Base-by-base conservation (phyloP, 2,888 invertebrate species). In the Eulithis prunata region DNA sequence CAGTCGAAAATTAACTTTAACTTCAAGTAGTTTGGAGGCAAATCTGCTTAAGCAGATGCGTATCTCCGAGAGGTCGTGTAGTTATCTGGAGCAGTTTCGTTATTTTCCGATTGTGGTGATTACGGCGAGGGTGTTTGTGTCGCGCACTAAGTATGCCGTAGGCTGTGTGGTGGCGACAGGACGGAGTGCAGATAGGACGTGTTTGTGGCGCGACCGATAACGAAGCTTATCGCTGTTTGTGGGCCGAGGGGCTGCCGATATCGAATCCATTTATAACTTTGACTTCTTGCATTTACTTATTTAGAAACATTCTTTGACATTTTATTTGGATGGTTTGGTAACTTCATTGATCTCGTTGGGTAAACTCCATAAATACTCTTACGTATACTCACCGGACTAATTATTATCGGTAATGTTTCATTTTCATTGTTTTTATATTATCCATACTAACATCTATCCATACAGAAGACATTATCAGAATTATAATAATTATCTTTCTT, bases 101-200 rank as follows among this genome's bases (percentile, higher is more conserved):
- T 88, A 88, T 88, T 88, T 88, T 88, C 87, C 88, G 83, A 87
- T 88, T 86, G 81, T 75, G 78, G 78, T 83, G 86, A 85, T 87
- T 86, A 77, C 80, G 81, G 81, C 58, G 66, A 66, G 67, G 67
- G 63, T 64, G 67, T 61, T 53, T 32, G 57, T 63, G 58, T 56
- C 51, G n/a, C 36, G 51, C 14, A 32, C 32, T 32, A 55, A 32
- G 58, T 38, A 49, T n/a, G 38, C 47, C 46, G 63, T 38, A 53
- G 51, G 54, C n/a, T 53, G 58, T 6, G 63, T 12, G 13, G 41
- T 28, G 8, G 38, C 14, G 58, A 6, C 21, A 2, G 28, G 43
- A 1, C 28, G 57, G 46, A 12, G 3, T 46, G 46, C 13, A 12
- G 51, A 28, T 32, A 49, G n/a, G 21, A 49, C 49, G 21, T 41